A percentile compares a stretch with the other conserved stretches of the same genome.
These are phyloP conservation scores for Sarcophaga carnaria DNA, from an alignment of 2,888 invertebrate species.

Conservation along the genomic window DNA sequence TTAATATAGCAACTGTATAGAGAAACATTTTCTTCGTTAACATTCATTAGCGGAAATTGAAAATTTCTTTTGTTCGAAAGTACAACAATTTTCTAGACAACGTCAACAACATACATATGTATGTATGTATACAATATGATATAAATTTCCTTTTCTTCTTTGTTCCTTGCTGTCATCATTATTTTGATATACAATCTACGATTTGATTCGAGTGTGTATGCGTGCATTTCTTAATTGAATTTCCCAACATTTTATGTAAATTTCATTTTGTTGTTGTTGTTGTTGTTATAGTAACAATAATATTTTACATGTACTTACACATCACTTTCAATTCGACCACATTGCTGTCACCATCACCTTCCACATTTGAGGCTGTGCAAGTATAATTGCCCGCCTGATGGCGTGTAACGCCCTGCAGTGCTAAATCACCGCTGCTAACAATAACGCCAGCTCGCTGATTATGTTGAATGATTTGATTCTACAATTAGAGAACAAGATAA, in stretches of 20 bases:
- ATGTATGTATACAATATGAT: not conserved
- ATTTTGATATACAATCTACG: too few species aligned
- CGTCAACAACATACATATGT: too few species aligned
- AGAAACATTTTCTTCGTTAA: slow-evolving; percentile 4
- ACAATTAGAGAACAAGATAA: slow-evolving; percentile 72
- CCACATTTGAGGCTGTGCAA: slow-evolving; percentile 94
- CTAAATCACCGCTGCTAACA: slow-evolving; percentile 91
- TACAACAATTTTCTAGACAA: not conserved
- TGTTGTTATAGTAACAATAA: not conserved
- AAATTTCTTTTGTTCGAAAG: slow-evolving; percentile 3
- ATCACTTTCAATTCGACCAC: slow-evolving; percentile 92
- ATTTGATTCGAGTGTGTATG: too few species aligned
- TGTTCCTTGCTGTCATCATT: too few species aligned
- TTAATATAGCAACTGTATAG: not conserved
- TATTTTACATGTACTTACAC: slow-evolving; percentile 87
- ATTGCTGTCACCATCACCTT: slow-evolving; percentile 93
- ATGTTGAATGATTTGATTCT: slow-evolving; percentile 93
- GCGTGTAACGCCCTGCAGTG: slow-evolving; percentile 90
- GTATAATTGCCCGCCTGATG: slow-evolving; percentile 93
- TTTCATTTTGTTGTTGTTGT: not conserved
- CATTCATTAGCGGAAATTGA: slow-evolving; percentile 50
- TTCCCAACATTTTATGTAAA: slow-evolving; percentile 10
- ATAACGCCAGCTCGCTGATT: slow-evolving; percentile 94
- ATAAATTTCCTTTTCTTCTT: not conserved
- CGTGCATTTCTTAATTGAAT: not conserved